phyloP scores from a whole-genome alignment of 2,888 invertebrate genomes.

The Elysia crispata region DNA sequence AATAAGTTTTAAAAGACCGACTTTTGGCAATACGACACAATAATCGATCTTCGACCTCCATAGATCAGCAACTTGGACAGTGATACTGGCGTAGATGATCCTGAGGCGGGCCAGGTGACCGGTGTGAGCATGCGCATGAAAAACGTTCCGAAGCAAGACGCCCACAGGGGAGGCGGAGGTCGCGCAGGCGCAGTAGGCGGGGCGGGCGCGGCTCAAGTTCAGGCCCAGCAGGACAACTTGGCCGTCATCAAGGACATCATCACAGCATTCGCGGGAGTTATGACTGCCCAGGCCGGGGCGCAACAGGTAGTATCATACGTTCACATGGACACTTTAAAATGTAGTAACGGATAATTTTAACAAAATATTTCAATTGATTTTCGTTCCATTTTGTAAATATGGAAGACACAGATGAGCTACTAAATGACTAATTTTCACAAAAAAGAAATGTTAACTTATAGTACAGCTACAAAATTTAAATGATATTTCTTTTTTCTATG shows the following conservation, averaged over 20 bases:
- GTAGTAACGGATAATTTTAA: too few species aligned
- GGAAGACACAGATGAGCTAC: too few species aligned
- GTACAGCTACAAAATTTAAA: too few species aligned
- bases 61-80: conserved; percentile 57
- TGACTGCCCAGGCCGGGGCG: conserved; percentile 36
- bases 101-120: conserved; percentile 34
- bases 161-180: conserved; percentile 15
- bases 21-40: too few species aligned
- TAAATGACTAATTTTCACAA: too few species aligned
- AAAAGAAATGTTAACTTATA: too few species aligned
- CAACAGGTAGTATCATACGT: background rate
- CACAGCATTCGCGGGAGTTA: conserved; percentile 61
- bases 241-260: conserved; percentile 63
- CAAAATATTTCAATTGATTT: too few species aligned
- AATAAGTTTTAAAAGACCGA: too few species aligned
- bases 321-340: too few species aligned
- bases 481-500: too few species aligned
- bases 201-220: conserved; percentile 21
- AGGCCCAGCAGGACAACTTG: conserved; percentile 52
- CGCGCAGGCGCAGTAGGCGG: conserved; percentile 21
- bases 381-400: too few species aligned
- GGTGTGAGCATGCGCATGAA: conserved; percentile 53
- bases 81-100: conserved; percentile 39
- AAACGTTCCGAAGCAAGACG: conserved; percentile 29
- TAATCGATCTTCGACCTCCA: too few species aligned